Base-by-base conservation (phyloP, 2,888 invertebrate genomes). In the Heterodera filipjevi region DNA sequence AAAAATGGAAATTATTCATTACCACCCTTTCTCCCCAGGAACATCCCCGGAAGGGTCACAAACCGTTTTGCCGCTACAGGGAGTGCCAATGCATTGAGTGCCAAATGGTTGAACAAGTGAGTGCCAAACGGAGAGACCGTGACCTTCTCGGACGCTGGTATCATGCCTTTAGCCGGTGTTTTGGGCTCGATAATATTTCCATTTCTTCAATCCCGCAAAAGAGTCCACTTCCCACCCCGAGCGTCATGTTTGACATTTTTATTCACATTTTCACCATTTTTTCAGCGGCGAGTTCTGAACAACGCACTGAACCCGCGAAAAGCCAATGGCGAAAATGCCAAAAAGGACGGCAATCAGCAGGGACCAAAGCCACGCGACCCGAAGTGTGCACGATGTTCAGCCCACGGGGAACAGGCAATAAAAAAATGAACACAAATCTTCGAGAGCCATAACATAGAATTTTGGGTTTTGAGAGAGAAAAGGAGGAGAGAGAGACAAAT, bases 11-110 rank as follows among this genome's bases (percentile, higher is more conserved):
- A 14, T 71, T 39, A 16, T 16, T 19, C 35, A 71, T 19, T 3
- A 30, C 30, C n/a, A 5, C 44, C 1, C 16, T 71, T 27, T 27
- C 30, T 16, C 30, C 14, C 44, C 77, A 82, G 76, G 80, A 81
- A 33, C 84, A 79, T 68, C 86, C 87, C 27, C 77, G 89, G 16
- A 89, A 89, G 77, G 89, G 89, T 27, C 89, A 89, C 80, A 89
- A 89, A 77, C 85, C 86, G 3, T 80, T 82, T 27, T 89, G 89
- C 82, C 74, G 81, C 86, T 87, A 82, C 71, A 80, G 83, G 16
- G 77, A 76, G 53, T 89, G 89, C 78, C 80, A 77, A 22, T 89
- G 89, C 77, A 33, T 68, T 27, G 81, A 85, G 32, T 89, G 89
- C 79, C 78, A 74, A 66, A 87, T 89, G 89, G 89, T 89, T 46